A percentile compares a stretch with the other conserved stretches of the same genome.
phyloP scores from a whole-genome alignment of 23 tunicate genomes.

The Halocynthia aurantium region DNA sequence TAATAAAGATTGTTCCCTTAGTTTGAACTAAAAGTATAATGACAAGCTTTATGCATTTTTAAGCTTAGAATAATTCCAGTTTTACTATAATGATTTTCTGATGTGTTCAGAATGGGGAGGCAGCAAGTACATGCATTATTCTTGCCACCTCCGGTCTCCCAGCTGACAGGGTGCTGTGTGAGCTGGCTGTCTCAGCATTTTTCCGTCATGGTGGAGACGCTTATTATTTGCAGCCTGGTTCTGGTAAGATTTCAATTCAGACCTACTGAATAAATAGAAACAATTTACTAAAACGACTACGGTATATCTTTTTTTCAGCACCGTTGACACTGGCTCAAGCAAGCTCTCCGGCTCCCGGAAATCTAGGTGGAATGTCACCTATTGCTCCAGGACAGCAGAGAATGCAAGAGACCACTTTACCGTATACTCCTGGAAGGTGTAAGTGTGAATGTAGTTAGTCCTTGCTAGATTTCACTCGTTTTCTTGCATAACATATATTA shows the following conservation, averaged over 20 bases:
- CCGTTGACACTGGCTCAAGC: slow-evolving; percentile 12
- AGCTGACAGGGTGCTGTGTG: slow-evolving; percentile 47
- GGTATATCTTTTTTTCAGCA: neutral
- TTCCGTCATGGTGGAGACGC: slow-evolving; percentile 65
- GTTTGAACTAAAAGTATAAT: no score
- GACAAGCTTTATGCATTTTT: no score
- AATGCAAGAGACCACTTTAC: slow-evolving; percentile 9
- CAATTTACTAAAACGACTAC: neutral
- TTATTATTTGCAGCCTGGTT: neutral
- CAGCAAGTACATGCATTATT: slow-evolving; percentile 78
- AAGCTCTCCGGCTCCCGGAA: neutral
- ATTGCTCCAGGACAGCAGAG: neutral
- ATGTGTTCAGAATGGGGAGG: slow-evolving; percentile 79
- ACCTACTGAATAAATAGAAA: neutral
- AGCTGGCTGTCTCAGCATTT: slow-evolving; percentile 57
- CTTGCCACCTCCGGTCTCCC: slow-evolving; percentile 64
- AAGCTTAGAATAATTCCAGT: no score
- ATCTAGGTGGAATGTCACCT: slow-evolving; percentile 16
- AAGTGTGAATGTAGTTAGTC: slow-evolving; percentile 3
- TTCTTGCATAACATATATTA: no score
- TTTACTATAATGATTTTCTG: neutral
- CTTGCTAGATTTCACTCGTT: neutral
- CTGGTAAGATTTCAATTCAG: neutral
- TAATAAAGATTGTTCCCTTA: no score
- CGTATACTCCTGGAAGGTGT: slow-evolving; percentile 68